A percentile compares a stretch with the other conserved stretches of the same genome.
These are phyloP conservation scores for Centroberyx gerrardi DNA, from an alignment of 2,797 vertebrate species.

Conservation along the genomic window DNA sequence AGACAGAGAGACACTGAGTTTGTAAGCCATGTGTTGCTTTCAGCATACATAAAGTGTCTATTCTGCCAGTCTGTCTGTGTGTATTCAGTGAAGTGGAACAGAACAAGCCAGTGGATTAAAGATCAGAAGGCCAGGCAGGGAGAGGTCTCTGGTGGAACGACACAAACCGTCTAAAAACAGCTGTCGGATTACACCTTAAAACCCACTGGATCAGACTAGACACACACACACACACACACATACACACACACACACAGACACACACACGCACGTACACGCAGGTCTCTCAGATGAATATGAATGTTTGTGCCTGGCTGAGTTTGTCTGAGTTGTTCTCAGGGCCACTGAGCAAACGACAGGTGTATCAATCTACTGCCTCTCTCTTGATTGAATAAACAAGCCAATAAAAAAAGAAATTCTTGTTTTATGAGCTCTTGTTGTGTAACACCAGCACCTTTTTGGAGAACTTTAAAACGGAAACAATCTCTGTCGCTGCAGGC, in stretches of 20 bases:
- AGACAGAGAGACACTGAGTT: conserved; percentile 15
- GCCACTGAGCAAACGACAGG: conserved; percentile 64
- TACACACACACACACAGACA: conserved; percentile 10
- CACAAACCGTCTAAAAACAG: conserved; percentile 64
- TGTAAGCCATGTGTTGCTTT: conserved; percentile 41
- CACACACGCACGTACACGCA: conserved; percentile 8
- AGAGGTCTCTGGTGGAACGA: conserved; percentile 53
- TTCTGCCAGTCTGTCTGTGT: conserved; percentile 38
- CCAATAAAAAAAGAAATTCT: conserved; percentile 44
- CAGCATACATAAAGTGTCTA: conserved; percentile 37
- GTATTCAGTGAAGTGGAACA: conserved; percentile 59
- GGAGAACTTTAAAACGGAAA: not conserved
- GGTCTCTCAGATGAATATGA: conserved; percentile 65
- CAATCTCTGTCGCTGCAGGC: not conserved
- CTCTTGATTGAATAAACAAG: conserved; percentile 61
- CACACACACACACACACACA: conserved; percentile 14
- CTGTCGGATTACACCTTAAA: conserved; percentile 71
- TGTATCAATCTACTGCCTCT: conserved; percentile 58
- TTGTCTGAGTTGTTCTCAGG: conserved; percentile 50
- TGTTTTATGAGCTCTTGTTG: conserved; percentile 32
- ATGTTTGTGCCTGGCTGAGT: conserved; percentile 52
- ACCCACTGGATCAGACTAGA: conserved; percentile 42
- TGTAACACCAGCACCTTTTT: conserved; percentile 13
- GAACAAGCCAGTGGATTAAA: conserved; percentile 69
- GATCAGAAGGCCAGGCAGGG: conserved; percentile 61